phyloP scores from a whole-genome alignment of 2,797 vertebrate genomes.

The Otolemur crassicaudatus region DNA sequence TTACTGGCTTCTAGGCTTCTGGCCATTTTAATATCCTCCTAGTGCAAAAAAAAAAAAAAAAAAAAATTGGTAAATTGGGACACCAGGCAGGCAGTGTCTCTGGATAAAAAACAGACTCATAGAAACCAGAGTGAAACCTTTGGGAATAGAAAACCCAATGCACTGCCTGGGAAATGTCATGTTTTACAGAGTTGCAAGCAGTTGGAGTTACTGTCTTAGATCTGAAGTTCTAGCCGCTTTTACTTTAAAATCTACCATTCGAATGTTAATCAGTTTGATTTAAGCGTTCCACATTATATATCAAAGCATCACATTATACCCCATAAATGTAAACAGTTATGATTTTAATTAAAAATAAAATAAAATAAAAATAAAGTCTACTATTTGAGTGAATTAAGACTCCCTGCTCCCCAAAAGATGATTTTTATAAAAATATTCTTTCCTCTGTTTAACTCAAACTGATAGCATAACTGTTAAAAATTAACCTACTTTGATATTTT shows the following conservation, averaged over 20 bases:
- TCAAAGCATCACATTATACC: too few species aligned
- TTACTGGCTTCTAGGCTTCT: not conserved
- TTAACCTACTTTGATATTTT: constrained; percentile 41
- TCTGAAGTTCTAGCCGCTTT: constrained; percentile 1
- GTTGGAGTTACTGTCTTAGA: not conserved
- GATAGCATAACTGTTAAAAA: constrained; percentile 28
- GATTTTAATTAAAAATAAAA: too few species aligned
- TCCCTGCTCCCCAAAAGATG: not conserved
- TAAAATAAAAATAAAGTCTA: not conserved
- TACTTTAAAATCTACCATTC: constrained; percentile 39
- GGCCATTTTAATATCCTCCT: not conserved
- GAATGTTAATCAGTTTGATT: not conserved
- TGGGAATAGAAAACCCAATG: not conserved
- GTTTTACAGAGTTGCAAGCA: not conserved
- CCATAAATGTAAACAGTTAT: too few species aligned
- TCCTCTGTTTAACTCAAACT: not conserved
- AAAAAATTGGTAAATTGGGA: not conserved
- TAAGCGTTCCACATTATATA: too few species aligned
- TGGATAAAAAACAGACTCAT: constrained; percentile 27
- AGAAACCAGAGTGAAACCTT: constrained; percentile 31
- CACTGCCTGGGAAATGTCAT: not conserved
- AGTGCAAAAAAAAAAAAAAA: not conserved
- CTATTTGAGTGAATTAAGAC: constrained; percentile 37
- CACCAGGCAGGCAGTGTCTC: not conserved
- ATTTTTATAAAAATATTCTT: constrained; percentile 17